Base-by-base conservation (phyloP, 2,888 invertebrate genomes). In the Cheilosia soror region DNA sequence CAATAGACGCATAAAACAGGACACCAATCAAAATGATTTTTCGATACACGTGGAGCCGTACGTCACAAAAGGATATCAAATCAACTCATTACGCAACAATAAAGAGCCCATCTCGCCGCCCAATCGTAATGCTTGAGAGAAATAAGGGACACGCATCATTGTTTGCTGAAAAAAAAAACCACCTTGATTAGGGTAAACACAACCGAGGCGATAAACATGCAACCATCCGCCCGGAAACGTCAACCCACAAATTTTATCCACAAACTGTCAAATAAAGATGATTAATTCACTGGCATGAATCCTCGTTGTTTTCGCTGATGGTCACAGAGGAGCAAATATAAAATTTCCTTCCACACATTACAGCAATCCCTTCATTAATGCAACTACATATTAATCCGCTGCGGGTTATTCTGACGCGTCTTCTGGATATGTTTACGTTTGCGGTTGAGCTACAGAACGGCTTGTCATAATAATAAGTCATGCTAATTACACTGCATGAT, bases 401-500 rank as follows among this genome's bases (percentile, higher is more conserved):
- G 55, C 27, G 44, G 47, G 42, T 29, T 42, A 20, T 40, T 40
- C 25, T 42, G 42, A 37, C 4, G 33, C 37, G 44, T 27, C 40
- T 53, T 29, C 42, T 9, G 42, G 29, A 15, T 20, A 9, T 60
- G 29, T 49, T 51, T 33, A 20, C 15, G 11, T 15, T 9, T 42
- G 13, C 29, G 27, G 15, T 53, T 53, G 66, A 29, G 40, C 33
- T n/a, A n/a, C n/a, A n/a, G n/a, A n/a, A 29, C 25, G 49, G 15
- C 25, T 27, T 7, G n/a, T 5, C 27, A 77, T 55, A 44, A 33
- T 33, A 62, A 33, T 55, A 42, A 68, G 62, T 69, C 62, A 71
- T 69, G 69, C 55, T 78, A 63, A 78, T 78, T 78, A 78, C 55
- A n/a, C 20, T 20, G 57, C 65, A 75, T 75, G 75, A 65, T 65